Conservation (phyloP, 1,140 invertebrate species). For the Saccostrea cuccullata region DNA sequence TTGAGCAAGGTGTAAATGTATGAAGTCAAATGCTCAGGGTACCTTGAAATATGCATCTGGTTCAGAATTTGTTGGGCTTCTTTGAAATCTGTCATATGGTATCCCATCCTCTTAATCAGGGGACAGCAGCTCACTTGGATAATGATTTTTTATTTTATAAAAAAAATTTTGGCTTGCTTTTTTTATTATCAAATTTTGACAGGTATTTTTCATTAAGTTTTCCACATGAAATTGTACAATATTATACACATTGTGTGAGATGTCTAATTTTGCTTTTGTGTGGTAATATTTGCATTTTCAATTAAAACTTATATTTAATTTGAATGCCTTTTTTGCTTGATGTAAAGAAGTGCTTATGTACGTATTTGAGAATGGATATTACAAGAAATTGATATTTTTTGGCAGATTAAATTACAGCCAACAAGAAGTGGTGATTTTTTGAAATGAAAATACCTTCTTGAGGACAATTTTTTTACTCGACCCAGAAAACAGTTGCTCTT, state of each 20-base stretch:
- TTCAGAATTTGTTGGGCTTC: background rate
- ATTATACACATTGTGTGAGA: too few species aligned
- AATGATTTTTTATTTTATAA: background rate
- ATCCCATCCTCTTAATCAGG: background rate
- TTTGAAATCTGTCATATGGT: constrained; percentile 3
- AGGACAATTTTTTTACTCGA: background rate
- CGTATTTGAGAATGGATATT: too few species aligned
- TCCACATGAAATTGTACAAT: too few species aligned
- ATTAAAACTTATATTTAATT: too few species aligned
- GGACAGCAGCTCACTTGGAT: background rate
- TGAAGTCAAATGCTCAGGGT: background rate
- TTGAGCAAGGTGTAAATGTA: constrained; percentile 19
- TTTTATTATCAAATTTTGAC: background rate
- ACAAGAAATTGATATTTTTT: background rate
- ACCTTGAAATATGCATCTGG: constrained; percentile 30
- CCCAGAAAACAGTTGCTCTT: background rate
- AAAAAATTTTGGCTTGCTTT: background rate
- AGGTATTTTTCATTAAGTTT: too few species aligned
- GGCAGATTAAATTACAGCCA: background rate
- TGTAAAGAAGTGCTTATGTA: too few species aligned
- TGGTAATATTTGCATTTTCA: too few species aligned
- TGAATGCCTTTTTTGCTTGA: too few species aligned
- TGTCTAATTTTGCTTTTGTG: too few species aligned
- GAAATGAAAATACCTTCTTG: background rate
- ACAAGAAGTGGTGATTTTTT: background rate